Percentiles rank a stretch among this genome's conserved stretches.
Conservation (phyloP, 1,140 invertebrate species). For the Heliconius hewitsoni region DNA sequence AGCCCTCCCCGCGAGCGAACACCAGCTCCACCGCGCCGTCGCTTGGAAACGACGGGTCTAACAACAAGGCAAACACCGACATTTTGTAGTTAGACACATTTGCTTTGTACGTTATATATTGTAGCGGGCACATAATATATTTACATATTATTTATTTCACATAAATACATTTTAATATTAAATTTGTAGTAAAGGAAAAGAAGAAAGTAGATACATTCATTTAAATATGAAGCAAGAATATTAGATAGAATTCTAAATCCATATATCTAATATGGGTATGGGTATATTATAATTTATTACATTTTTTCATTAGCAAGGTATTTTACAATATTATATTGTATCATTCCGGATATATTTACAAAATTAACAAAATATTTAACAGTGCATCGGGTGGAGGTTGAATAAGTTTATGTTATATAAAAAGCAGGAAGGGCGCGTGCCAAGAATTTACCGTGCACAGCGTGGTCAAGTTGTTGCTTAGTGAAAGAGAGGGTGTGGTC, state of each 20-base stretch:
- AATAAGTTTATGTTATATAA: neutral
- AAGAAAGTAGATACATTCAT: neutral
- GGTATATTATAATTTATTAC: too few species aligned
- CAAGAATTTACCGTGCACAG: slow-evolving; percentile 85
- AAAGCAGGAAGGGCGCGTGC: slow-evolving; percentile 30
- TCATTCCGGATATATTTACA: neutral
- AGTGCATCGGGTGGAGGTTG: neutral
- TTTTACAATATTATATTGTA: neutral
- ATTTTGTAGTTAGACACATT: neutral
- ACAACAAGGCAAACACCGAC: neutral
- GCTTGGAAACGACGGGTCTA: slow-evolving; percentile 84
- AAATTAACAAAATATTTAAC: neutral
- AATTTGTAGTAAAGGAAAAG: neutral
- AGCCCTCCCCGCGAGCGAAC: slow-evolving; percentile 85
- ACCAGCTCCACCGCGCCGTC: slow-evolving; percentile 92
- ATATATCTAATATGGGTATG: too few species aligned
- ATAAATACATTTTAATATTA: neutral
- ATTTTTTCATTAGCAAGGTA: neutral
- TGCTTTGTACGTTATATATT: neutral
- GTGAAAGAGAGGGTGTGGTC: slow-evolving; percentile 92
- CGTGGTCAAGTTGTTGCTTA: slow-evolving; percentile 92
- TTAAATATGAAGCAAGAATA: neutral
- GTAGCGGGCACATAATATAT: neutral
- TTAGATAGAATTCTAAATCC: too few species aligned
- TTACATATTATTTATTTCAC: neutral